Evolutionary conservation across 2,888 invertebrate genomes (phyloP).

Genomic region (Strigamia transsilvanica): DNA sequence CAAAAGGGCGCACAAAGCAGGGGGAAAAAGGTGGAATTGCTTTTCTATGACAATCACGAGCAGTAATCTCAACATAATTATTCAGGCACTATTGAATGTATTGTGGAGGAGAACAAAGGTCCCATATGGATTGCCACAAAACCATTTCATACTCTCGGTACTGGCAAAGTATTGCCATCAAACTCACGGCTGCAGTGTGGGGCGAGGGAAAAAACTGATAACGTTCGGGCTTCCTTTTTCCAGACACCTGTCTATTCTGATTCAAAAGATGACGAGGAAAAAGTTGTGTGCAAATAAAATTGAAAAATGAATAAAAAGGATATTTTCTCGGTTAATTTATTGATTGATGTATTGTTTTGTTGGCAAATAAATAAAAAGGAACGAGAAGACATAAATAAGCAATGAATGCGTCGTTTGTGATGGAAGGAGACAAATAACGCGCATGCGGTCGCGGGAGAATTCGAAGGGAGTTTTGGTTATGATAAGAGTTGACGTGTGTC

Average conservation of each 20-base stretch:
- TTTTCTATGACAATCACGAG: constrained; percentile 25
- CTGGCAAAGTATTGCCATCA: neutral
- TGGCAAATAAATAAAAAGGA: neutral
- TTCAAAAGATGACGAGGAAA: neutral
- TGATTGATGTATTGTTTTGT: neutral
- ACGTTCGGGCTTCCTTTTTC: neutral
- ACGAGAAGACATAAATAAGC: neutral
- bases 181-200: neutral
- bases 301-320: neutral
- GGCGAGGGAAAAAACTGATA: constrained; percentile 7
- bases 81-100: constrained; percentile 33
- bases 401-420: neutral
- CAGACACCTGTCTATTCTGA: constrained; percentile 15
- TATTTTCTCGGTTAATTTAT: neutral
- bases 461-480: neutral
- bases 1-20: constrained; percentile 9
- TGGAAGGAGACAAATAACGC: neutral
- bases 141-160: constrained; percentile 4
- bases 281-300: neutral
- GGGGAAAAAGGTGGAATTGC: constrained; percentile 4
- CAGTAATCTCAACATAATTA: constrained; percentile 40
- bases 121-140: constrained; percentile 17
- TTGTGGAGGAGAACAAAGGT: constrained; percentile 24
- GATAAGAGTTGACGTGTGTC: neutral
- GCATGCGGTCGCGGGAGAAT: neutral